Percentiles rank a stretch among this genome's conserved stretches.
Evolutionary conservation across 64 coral and sea anemone species (phyloP).

Genomic region (Trachythela sp.): DNA sequence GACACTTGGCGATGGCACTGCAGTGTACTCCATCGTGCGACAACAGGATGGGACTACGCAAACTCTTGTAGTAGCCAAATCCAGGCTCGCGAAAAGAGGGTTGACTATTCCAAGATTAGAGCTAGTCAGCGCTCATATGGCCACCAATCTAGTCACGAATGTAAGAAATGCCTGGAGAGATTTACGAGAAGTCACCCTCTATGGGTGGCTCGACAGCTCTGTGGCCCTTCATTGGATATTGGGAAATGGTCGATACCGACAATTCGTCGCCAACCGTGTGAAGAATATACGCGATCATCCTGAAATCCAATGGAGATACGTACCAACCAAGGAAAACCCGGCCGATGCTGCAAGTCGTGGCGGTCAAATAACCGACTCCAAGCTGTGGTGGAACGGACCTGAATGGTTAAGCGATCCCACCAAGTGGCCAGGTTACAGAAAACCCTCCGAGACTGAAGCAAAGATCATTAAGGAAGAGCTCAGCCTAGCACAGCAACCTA

Average conservation of each 20-base stretch:
- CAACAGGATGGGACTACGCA: neutral
- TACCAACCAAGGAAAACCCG: neutral
- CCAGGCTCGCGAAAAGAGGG: neutral
- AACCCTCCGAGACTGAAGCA: constrained; percentile 34
- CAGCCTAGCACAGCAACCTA: neutral
- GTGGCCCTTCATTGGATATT: neutral
- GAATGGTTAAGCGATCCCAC: constrained; percentile 25
- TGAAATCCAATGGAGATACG: neutral
- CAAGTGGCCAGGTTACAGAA: constrained; percentile 26
- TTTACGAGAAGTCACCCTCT: neutral
- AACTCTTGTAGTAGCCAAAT: neutral
- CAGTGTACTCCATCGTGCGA: neutral
- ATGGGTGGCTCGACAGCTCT: neutral
- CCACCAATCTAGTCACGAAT: neutral
- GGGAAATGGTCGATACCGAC: neutral
- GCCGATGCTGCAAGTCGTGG: neutral
- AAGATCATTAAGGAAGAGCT: constrained; percentile 38
- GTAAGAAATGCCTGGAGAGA: neutral
- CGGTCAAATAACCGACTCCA: neutral
- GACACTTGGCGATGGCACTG: neutral
- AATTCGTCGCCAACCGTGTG: neutral
- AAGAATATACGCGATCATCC: neutral
- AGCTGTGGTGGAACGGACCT: constrained; percentile 16
- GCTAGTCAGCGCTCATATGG: neutral
- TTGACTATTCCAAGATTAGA: neutral